phyloP scores from a whole-genome alignment of 2,113 vertebrate species.

The Neolamprologus devosi region DNA sequence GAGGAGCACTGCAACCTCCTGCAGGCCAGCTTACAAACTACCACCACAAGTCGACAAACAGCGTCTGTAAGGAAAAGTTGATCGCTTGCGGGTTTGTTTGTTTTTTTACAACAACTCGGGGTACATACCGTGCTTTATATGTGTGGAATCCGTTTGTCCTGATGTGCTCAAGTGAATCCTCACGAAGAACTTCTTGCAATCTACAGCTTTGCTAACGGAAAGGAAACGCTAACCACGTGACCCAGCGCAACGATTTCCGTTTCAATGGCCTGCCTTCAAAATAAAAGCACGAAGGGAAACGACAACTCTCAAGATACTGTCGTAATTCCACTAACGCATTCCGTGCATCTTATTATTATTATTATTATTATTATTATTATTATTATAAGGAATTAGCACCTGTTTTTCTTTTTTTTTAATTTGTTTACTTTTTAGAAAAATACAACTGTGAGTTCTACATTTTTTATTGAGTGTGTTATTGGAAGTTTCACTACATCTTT shows the following conservation, averaged over 20 bases:
- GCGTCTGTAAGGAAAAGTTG: neutral
- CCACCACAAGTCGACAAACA: neutral
- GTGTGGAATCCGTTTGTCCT: neutral
- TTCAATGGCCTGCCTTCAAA: neutral
- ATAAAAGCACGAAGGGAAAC: neutral
- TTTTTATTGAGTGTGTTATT: neutral
- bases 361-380: neutral
- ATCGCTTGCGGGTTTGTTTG: neutral
- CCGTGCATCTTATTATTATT: neutral
- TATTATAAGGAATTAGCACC: neutral
- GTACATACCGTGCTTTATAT: neutral
- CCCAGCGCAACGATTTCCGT: neutral
- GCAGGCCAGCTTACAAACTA: neutral
- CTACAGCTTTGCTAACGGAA: neutral
- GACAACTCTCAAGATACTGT: neutral
- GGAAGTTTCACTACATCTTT: too few relatives aligned
- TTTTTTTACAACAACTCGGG: neutral
- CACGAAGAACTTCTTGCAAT: neutral
- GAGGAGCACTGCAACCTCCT: neutral
- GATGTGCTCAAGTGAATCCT: neutral
- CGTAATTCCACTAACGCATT: neutral
- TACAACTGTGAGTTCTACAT: neutral
- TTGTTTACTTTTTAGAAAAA: neutral
- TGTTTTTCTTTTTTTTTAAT: neutral
- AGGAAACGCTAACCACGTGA: neutral